Conservation (phyloP, 2,113 vertebrate genomes). For the Notechis scutatus region DNA sequence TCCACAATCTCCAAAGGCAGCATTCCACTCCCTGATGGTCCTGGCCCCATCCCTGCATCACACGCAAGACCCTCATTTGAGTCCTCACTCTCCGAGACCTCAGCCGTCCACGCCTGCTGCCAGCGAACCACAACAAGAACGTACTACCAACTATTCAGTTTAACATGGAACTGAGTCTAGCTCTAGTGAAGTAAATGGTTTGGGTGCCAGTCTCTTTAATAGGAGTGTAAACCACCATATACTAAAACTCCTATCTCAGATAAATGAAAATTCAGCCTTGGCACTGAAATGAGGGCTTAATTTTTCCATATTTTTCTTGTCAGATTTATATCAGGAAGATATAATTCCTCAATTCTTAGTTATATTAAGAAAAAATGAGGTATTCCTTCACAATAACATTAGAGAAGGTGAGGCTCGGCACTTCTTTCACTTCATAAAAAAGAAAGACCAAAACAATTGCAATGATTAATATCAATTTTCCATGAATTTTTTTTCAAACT, state of each 20-base stretch:
- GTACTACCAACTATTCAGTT: not conserved
- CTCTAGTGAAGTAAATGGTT: not conserved
- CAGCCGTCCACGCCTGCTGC: no score
- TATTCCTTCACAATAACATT: not conserved
- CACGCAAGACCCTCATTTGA: no score
- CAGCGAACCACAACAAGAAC: not conserved
- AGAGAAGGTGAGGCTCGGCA: not conserved
- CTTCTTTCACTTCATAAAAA: not conserved
- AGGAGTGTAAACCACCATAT: not conserved
- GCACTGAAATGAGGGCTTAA: not conserved
- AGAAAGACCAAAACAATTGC: not conserved
- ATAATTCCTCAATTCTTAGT: not conserved
- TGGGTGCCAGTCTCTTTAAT: not conserved
- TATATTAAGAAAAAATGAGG: not conserved
- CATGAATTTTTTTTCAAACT: not conserved
- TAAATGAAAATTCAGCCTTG: not conserved
- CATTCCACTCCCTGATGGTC: no score
- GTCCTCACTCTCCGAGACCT: no score
- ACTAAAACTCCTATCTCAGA: not conserved
- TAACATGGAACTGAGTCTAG: not conserved
- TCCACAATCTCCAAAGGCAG: no score
- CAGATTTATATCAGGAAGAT: not conserved
- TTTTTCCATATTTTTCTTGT: not conserved
- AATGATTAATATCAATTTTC: not conserved
- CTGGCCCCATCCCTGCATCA: no score